Evolutionary conservation across 2,888 invertebrate genomes (phyloP).

Genomic region (Pseudoips prasinana): DNA sequence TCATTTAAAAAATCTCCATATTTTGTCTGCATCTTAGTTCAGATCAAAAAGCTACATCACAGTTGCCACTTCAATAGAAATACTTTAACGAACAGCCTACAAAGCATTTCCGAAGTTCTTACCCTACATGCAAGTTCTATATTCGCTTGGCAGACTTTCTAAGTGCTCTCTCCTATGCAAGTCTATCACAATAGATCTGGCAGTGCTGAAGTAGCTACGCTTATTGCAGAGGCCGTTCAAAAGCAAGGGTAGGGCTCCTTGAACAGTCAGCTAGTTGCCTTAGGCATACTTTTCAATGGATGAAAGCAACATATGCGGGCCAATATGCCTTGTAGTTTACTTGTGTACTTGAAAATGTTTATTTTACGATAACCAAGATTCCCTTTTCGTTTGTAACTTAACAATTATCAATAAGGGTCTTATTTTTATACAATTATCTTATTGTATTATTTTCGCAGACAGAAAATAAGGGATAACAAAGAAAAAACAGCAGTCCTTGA

Average conservation of each 20-base stretch:
- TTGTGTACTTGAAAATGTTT: too few relatives aligned
- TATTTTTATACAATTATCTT: too few relatives aligned
- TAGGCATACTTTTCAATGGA: constrained; percentile 15
- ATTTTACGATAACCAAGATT: too few relatives aligned
- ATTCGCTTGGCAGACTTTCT: background rate
- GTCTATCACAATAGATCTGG: constrained; percentile 27
- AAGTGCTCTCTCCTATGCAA: constrained; percentile 2
- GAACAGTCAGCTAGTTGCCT: constrained; percentile 17
- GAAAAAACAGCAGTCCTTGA: too few relatives aligned
- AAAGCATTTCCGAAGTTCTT: constrained; percentile 1
- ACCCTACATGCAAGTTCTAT: background rate
- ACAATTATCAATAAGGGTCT: too few relatives aligned
- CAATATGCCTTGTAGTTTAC: too few relatives aligned
- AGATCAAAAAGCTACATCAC: too few relatives aligned
- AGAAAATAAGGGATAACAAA: too few relatives aligned
- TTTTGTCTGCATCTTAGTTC: too few relatives aligned
- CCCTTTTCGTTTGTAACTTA: too few relatives aligned
- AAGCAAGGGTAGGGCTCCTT: constrained; percentile 26
- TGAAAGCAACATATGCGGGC: constrained; percentile 1
- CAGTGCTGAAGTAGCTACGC: constrained; percentile 18
- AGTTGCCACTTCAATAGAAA: constrained; percentile 1
- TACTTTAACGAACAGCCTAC: background rate
- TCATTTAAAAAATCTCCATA: too few relatives aligned
- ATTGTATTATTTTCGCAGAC: too few relatives aligned
- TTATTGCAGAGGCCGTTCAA: constrained; percentile 28